Base-by-base conservation (phyloP, 2,888 invertebrate genomes). In the Ichneumoninae sp. region DNA sequence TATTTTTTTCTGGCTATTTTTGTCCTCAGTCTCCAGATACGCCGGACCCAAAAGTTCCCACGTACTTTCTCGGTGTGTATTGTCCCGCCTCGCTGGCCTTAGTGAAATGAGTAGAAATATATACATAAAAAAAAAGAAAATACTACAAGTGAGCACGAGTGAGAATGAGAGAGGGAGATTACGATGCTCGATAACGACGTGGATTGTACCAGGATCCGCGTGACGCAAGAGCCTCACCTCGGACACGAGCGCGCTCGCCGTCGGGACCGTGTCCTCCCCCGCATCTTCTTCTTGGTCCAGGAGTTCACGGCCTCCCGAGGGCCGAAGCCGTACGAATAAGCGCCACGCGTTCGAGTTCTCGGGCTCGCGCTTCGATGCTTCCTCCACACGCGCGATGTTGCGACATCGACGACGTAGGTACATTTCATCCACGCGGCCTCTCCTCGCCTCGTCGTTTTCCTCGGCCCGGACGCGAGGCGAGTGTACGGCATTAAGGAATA, bases 361-460 rank as follows among this genome's bases (percentile, higher is more conserved):
- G 69, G 33, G 30, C 54, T 65, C 60, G 72, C 72, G 19, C 54
- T 19, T 54, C 57, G 57, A 47, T 16, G 80, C 44, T 65, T 60
- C 72, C 36, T 77, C 66, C 81, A 69, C 79, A 52, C 83, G 70
- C 30, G 68, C 75, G 36, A 75, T 44, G 80, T 86, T 86, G 76
- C 86, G 84, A 82, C 86, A 86, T 81, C 84, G 82, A 80, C 82
- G 72, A 76, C 81, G 77, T 57, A 68, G 80, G 74, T 76, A 76
- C 76, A 75, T 74, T 47, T 47, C 4, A 70, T 57, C 70, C 83
- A 19, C 16, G 19, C 33, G 36, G 44, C 81, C 8, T 54, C 62
- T 47, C 30, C 44, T 70, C 78, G 76, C 74, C 78, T 78, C 74
- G 5, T 47, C 68, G 52, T 57, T 72, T 52, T 26, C 60, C 26